Conservation (phyloP, 2,888 invertebrate species). For the Philopedon plagiatum region DNA sequence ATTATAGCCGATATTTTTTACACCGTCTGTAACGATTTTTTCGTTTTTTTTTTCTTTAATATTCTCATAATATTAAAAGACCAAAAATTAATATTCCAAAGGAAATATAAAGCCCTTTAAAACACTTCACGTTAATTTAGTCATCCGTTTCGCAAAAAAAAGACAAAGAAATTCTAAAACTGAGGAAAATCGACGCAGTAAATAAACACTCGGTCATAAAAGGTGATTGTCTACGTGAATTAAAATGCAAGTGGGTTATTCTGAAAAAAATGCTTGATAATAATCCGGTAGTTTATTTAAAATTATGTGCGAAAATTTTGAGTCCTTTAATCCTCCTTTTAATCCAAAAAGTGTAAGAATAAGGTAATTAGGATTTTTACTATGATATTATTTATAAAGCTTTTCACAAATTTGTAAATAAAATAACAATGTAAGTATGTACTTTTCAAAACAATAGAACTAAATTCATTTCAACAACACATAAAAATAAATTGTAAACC, state of each 20-base stretch:
- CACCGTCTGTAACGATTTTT: neutral
- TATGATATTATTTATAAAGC: too few species aligned
- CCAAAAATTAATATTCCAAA: conserved; percentile 26
- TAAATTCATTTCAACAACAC: too few species aligned
- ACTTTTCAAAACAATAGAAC: too few species aligned
- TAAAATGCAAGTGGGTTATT: conserved; percentile 38
- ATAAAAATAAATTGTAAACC: too few species aligned
- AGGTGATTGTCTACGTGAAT: conserved; percentile 37
- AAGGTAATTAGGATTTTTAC: too few species aligned
- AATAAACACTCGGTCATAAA: conserved; percentile 44
- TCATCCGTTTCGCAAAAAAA: conserved; percentile 45
- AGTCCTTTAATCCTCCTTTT: too few species aligned
- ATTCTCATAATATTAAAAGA: conserved; percentile 23
- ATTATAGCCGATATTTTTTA: neutral
- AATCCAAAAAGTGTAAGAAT: too few species aligned
- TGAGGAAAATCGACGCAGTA: conserved; percentile 44
- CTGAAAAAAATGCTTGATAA: conserved; percentile 5
- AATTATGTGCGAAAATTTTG: too few species aligned
- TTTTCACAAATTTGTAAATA: too few species aligned
- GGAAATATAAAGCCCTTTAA: conserved; percentile 32
- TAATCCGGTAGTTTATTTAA: too few species aligned
- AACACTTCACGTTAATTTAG: conserved; percentile 47
- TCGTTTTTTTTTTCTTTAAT: neutral
- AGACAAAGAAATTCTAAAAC: conserved; percentile 43
- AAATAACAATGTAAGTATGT: too few species aligned